Base-by-base conservation (phyloP, 2,113 vertebrate species). In the Sclerurus mexicanus region DNA sequence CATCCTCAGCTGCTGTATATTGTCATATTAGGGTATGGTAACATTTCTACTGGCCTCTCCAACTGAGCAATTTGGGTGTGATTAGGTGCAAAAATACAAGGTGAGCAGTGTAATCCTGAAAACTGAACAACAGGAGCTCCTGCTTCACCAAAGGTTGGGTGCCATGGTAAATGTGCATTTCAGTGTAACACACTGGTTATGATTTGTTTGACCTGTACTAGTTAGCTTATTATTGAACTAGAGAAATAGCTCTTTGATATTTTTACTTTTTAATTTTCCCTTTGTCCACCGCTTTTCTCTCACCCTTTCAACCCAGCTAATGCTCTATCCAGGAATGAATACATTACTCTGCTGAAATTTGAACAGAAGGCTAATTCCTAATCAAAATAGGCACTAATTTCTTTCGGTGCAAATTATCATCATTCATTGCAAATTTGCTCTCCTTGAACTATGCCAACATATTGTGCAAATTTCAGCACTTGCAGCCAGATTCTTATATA, bases 361-460 rank as follows among this genome's bases (percentile, higher is more conserved):
- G 97, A 97, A 97, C 96, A 98, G 96, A 98, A 98, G 95, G 95
- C 85, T 92, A 94, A 97, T 97, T 98, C 90, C 93, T 98, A 98
- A 98, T 97, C 95, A 94, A 97, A 98, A 98, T 94, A 97, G 93
- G 84, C 96, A 97, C 97, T 97, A 98, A 98, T 98, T 98, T 98
- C 86, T 97, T 97, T 96, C 94, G 81, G 81, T 86, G 91, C 69
- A 96, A 97, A 97, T 98, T 97, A 97, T 96, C 97, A 97, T 98
- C 92, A 94, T 95, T 97, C 97, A 97, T 75, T 96, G 95, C 55
- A 98, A 98, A 98, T 98, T 97, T 97, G 68, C 87, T 98, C 89
- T 97, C 84, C 94, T 90, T 94, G 91, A 95, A 76, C 93, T 96
- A 79, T 96, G 96, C 94, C 97, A 98, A 95, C 75, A 76, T 68